Conservation (phyloP, 2,113 vertebrate genomes). For the Miniopterus natalensis region DNA sequence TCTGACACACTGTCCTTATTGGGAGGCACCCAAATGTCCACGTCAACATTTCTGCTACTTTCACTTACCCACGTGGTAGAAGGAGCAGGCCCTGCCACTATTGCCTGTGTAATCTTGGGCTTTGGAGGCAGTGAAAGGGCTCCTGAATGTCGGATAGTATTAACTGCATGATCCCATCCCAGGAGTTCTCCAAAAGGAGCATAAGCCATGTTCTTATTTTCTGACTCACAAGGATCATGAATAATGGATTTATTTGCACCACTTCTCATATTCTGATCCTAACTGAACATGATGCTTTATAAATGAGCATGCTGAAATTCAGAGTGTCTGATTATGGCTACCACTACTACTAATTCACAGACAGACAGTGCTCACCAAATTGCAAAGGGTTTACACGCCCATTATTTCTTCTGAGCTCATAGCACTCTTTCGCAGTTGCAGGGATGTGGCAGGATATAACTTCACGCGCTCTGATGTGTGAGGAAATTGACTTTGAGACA, state of each 20-base stretch:
- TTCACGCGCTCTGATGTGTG: neutral
- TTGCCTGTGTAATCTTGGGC: neutral
- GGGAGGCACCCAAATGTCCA: neutral
- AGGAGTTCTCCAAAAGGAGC: neutral
- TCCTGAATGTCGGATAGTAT: neutral
- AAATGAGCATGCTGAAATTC: neutral
- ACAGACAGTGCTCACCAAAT: neutral
- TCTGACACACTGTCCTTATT: neutral
- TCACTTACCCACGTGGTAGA: neutral
- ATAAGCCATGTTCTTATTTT: conserved; percentile 11
- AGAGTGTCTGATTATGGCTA: neutral
- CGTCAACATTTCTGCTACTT: neutral
- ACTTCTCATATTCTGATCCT: conserved; percentile 24
- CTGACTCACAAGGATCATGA: neutral
- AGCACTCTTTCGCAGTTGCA: neutral
- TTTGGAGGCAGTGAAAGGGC: neutral
- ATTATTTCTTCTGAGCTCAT: neutral
- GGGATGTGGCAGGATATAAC: neutral
- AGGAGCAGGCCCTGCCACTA: neutral
- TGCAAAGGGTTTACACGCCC: neutral
- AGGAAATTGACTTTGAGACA: conserved; percentile 38
- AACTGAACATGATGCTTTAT: neutral
- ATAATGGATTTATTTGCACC: conserved; percentile 15
- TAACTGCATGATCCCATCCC: neutral
- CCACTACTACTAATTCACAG: neutral